These are phyloP conservation scores for Peromyscus leucopus DNA, from an alignment of 2,113 vertebrate genomes.

Conservation along the genomic window DNA sequence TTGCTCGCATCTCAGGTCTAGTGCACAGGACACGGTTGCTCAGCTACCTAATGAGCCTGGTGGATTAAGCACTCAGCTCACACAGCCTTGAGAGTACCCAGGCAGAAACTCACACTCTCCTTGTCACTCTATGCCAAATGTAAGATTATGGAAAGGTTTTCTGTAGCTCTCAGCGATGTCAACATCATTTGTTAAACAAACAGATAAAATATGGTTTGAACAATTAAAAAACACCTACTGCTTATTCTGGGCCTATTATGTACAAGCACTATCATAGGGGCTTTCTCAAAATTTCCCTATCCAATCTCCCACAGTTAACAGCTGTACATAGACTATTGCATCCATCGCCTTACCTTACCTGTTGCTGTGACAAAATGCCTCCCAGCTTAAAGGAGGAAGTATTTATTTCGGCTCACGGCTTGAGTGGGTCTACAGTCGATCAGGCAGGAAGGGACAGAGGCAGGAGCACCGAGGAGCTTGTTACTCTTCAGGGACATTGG, in stretches of 20 bases:
- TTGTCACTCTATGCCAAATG: background rate
- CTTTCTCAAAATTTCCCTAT: constrained; percentile 42
- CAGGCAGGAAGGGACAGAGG: background rate
- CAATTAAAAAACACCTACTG: constrained; percentile 10
- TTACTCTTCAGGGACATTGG: background rate
- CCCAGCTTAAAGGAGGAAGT: background rate
- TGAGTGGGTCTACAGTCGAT: background rate
- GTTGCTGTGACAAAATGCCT: background rate
- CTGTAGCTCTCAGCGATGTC: background rate
- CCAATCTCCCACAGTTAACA: constrained; percentile 19
- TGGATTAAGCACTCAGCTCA: background rate
- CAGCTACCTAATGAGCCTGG: background rate
- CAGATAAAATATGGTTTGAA: background rate
- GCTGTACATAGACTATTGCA: background rate
- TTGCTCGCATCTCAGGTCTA: background rate
- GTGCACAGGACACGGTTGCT: background rate
- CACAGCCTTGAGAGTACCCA: background rate
- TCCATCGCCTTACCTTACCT: background rate
- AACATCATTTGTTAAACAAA: background rate
- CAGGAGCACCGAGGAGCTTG: background rate
- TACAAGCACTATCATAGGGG: background rate
- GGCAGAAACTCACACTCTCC: background rate
- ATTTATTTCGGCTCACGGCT: background rate
- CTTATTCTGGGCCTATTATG: background rate
- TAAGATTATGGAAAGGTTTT: constrained; percentile 40